Evolutionary conservation across 2,888 invertebrate species (phyloP).

Genomic region (Sarcophaga caerulescens): DNA sequence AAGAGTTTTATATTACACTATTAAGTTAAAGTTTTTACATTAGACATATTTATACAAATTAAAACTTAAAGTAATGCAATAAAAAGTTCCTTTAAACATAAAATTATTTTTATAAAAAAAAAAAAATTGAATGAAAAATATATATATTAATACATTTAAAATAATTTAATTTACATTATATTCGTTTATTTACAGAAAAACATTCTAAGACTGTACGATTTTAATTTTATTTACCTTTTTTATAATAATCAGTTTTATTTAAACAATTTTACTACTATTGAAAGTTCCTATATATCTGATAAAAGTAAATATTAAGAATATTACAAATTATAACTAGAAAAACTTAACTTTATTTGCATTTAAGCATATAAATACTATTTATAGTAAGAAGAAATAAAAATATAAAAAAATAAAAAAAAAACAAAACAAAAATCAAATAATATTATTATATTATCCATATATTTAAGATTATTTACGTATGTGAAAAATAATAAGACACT

Average conservation of each 20-base stretch:
- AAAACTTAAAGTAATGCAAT: constrained; percentile 51
- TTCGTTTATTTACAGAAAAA: constrained; percentile 53
- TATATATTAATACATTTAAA: constrained; percentile 38
- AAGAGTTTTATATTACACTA: constrained; percentile 28
- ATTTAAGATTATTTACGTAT: constrained; percentile 24
- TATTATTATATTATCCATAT: constrained; percentile 28
- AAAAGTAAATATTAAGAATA: constrained; percentile 57
- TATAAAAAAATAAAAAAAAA: constrained; percentile 32
- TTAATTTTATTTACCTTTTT: constrained; percentile 38
- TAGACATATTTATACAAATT: neutral
- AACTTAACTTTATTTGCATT: constrained; percentile 49
- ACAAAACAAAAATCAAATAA: constrained; percentile 11
- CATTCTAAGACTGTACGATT: constrained; percentile 59
- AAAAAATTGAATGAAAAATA: constrained; percentile 18
- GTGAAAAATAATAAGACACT: constrained; percentile 28
- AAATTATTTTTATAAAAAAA: constrained; percentile 68
- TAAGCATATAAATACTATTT: constrained; percentile 24
- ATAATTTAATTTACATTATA: constrained; percentile 21
- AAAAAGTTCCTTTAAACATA: constrained; percentile 58
- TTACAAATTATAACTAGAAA: constrained; percentile 46
- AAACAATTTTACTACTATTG: constrained; percentile 61
- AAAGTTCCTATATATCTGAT: constrained; percentile 65
- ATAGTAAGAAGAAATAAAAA: constrained; percentile 19
- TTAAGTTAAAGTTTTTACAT: constrained; percentile 10
- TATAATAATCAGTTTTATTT: constrained; percentile 36